Evolutionary conservation across 1,140 invertebrate species (phyloP).

Genomic region (Tenebrio molitor): DNA sequence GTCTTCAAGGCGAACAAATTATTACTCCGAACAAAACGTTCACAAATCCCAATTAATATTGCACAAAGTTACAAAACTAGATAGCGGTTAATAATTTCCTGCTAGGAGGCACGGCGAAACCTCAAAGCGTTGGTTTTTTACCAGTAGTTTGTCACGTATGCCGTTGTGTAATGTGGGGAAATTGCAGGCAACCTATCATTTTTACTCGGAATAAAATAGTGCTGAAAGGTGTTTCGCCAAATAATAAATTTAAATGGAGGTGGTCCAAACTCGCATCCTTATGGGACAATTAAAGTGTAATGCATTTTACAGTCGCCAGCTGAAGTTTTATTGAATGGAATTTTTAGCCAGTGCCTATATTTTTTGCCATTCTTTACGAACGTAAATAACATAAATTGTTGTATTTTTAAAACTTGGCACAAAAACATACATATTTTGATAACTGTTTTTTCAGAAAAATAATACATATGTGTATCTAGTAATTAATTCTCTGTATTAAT

Average conservation of each 20-base stretch:
- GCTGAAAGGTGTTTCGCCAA: constrained; percentile 14
- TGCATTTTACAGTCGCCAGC: constrained; percentile 18
- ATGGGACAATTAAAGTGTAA: constrained; percentile 12
- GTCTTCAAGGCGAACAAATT: neutral
- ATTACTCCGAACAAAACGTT: neutral
- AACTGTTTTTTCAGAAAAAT: too few species aligned
- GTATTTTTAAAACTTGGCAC: neutral
- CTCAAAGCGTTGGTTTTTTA: neutral
- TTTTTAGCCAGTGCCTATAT: neutral
- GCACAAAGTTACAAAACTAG: neutral
- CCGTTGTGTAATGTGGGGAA: constrained; percentile 11
- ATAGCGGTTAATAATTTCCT: neutral
- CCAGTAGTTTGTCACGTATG: neutral
- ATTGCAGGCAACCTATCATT: constrained; percentile 7
- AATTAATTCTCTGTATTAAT: too few species aligned
- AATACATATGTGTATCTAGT: too few species aligned
- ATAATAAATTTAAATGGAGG: constrained; percentile 8
- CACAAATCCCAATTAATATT: neutral
- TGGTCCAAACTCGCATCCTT: neutral
- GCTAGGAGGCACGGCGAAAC: neutral
- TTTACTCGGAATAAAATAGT: neutral
- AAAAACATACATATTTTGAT: neutral
- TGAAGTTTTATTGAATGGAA: constrained; percentile 29
- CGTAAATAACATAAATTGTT: neutral
- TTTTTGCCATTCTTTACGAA: neutral